phyloP scores from a whole-genome alignment of 1,140 invertebrate species.

The Acromyrmex echinatior region DNA sequence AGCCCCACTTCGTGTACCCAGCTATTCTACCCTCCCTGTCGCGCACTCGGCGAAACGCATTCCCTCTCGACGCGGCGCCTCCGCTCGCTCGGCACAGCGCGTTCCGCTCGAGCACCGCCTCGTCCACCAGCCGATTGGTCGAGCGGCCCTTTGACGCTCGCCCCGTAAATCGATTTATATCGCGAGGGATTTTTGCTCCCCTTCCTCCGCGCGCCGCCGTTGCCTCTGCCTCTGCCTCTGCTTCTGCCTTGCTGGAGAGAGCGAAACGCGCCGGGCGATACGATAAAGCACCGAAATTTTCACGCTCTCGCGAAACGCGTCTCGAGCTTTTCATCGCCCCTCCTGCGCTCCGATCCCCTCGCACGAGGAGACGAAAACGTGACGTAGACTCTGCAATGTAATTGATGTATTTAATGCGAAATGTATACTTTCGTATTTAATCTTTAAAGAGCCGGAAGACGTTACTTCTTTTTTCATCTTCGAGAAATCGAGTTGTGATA shows the following conservation, averaged over 20 bases:
- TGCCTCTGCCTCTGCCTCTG: not conserved
- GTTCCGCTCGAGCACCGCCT: conserved; percentile 66
- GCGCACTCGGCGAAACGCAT: conserved; percentile 48
- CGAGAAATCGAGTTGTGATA: not conserved
- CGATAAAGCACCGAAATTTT: conserved; percentile 67
- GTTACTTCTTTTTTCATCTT: not conserved
- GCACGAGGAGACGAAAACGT: not conserved
- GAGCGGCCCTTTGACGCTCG: conserved; percentile 66
- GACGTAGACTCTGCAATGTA: not conserved
- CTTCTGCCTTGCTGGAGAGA: not conserved
- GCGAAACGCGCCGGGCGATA: conserved; percentile 5
- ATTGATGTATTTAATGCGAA: conserved; percentile 11
- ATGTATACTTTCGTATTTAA: conserved; percentile 19
- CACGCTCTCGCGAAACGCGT: conserved; percentile 57
- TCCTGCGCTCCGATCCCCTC: not conserved
- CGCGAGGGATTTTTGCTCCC: conserved; percentile 58
- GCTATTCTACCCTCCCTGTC: conserved; percentile 73
- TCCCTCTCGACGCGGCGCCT: conserved; percentile 32
- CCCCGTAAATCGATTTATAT: conserved; percentile 80
- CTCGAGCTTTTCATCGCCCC: conserved; percentile 5
- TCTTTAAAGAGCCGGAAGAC: not conserved
- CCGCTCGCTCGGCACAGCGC: conserved; percentile 9
- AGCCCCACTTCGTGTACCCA: conserved; percentile 53
- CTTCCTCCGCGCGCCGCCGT: not conserved
- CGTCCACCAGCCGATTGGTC: conserved; percentile 52